phyloP scores from a whole-genome alignment of 2,797 vertebrate genomes.

The Malurus leucopterus region DNA sequence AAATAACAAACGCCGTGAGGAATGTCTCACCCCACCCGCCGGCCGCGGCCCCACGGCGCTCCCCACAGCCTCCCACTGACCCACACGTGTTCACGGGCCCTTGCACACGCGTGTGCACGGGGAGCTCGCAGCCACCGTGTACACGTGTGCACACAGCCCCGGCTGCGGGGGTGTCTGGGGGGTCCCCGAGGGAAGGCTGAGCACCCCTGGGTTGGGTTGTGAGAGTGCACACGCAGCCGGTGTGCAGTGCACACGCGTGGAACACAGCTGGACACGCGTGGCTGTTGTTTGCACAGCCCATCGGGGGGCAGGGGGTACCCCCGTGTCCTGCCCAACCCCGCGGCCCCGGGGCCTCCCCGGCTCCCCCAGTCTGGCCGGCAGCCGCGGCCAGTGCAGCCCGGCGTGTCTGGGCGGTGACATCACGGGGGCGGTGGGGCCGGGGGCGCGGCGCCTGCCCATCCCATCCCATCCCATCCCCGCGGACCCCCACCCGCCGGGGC shows the following conservation, averaged over 20 bases:
- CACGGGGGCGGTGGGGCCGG: neutral
- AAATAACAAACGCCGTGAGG: conserved; percentile 43
- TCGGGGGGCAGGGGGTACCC: neutral
- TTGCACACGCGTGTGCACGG: neutral
- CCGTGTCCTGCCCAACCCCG: accelerated
- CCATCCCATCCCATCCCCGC: neutral
- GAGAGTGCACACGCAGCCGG: neutral
- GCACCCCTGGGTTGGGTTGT: neutral
- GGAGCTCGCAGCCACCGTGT: too few species aligned
- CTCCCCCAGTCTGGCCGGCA: neutral
- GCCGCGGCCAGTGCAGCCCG: neutral
- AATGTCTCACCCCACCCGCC: conserved; percentile 31
- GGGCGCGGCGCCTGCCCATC: neutral
- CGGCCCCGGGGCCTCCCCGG: neutral
- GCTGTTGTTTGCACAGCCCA: accelerated
- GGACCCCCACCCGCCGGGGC: neutral
- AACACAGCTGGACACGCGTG: neutral
- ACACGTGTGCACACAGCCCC: too few species aligned
- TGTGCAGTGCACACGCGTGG: neutral
- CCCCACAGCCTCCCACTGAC: neutral
- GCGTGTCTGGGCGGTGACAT: conserved; percentile 8
- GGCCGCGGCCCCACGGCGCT: neutral
- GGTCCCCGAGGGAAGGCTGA: accelerated
- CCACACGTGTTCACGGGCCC: neutral
- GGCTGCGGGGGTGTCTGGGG: neutral